Base-by-base conservation (phyloP, 2,113 vertebrate species). In the Paradoxurus hermaphroditus region DNA sequence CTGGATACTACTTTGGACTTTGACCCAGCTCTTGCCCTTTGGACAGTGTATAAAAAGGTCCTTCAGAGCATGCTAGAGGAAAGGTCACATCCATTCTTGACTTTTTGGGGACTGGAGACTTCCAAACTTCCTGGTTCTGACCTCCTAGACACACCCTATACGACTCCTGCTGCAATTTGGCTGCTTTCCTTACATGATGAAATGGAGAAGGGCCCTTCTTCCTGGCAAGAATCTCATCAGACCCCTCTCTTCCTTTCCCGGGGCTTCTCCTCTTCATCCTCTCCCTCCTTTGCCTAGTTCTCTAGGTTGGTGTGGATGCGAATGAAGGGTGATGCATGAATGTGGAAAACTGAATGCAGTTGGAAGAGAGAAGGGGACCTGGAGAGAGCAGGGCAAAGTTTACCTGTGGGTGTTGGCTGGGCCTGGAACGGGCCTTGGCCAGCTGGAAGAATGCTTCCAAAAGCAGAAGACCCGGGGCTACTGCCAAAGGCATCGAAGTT, bases 401-500 rank as follows among this genome's bases (percentile, higher is more conserved):
- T 98, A 98, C 98, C 98, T 97, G 98, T 29, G 34, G 97, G 63
- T 5, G 51, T 13, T 0, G 94, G 92, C 91, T 97, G 98, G 90
- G 97, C 62, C 97, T 97, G 98, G 95, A 98, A 98, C 0, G 92
- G 94, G 77, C 95, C 79, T 27, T 97, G 98, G 72, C 75, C 95
- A 1, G 77, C 86, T 12, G 97, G 89, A 86, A 97, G 84, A 16
- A 98, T 65, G 39, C 91, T 96, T 73, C 98, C 98, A 6, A 98
- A 98, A 1, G 95, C 82, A 36, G 94, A 90, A 2, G 92, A 18
- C 34, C 94, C 41, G 0, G 97, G 95, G 53, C 95, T 90, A 49
- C 95, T 83, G 14, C 97, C 88, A 78, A 98, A 98, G 90, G 98
- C 97, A 84, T 98, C 98, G 3, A 98, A 98, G 77, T 95, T 97